Conservation (phyloP, 2,888 invertebrate species). For the Dryadula phaetusa region DNA sequence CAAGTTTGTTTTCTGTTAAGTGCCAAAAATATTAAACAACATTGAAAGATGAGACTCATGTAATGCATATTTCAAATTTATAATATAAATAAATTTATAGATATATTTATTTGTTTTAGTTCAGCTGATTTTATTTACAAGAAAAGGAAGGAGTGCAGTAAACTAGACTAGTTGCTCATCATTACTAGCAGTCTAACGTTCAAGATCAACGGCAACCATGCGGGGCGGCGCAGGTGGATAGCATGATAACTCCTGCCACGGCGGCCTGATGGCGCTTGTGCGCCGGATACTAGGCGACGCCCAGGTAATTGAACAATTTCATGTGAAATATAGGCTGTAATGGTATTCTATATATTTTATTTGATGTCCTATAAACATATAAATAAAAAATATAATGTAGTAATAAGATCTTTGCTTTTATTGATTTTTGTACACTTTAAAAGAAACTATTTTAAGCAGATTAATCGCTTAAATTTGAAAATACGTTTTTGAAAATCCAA, state of each 20-base stretch:
- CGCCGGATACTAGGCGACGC: constrained; percentile 94
- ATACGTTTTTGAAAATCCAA: no score
- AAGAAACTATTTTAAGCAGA: no score
- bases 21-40: no score
- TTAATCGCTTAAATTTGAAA: no score
- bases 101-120: constrained; percentile 71
- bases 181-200: constrained; percentile 55
- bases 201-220: constrained; percentile 58
- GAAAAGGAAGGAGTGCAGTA: constrained; percentile 52
- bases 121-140: constrained; percentile 47
- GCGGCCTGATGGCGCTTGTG: constrained; percentile 94
- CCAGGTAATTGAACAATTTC: constrained; percentile 83
- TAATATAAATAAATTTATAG: no score
- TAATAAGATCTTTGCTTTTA: no score
- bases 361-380: no score
- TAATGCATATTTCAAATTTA: no score
- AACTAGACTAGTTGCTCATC: constrained; percentile 64
- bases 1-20: no score
- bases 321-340: background rate
- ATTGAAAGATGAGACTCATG: no score
- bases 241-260: constrained; percentile 84
- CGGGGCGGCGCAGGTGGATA: constrained; percentile 74
- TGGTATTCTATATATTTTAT: background rate
- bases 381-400: no score
- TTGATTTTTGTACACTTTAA: no score